Evolutionary conservation across 1,140 invertebrate genomes (phyloP).

Genomic region (Uloborus diversus): DNA sequence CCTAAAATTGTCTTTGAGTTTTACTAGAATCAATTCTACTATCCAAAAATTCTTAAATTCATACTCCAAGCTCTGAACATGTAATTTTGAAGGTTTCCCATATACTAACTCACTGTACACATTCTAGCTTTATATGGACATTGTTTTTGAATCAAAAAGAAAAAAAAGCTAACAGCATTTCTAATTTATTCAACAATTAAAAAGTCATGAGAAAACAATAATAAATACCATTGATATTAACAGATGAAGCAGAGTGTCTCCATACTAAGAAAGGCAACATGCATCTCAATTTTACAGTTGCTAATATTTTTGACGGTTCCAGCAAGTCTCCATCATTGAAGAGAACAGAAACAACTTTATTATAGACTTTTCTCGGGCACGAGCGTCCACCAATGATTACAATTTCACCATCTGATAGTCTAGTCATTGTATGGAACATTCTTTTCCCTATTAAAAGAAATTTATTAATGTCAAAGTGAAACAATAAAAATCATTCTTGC

Average conservation of each 20-base stretch:
- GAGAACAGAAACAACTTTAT: slow-evolving; percentile 10
- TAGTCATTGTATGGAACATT: slow-evolving; percentile 54
- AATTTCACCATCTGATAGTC: slow-evolving; percentile 28
- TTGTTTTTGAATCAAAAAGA: too few species aligned
- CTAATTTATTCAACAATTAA: too few species aligned
- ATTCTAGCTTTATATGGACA: too few species aligned
- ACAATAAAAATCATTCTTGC: too few species aligned
- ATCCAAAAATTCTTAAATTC: too few species aligned
- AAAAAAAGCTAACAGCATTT: too few species aligned
- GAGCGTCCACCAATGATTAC: slow-evolving; percentile 63
- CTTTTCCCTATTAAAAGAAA: slow-evolving; percentile 45
- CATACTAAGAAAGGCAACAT: slow-evolving; percentile 62
- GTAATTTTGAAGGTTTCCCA: too few species aligned
- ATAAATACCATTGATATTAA: slow-evolving; percentile 60
- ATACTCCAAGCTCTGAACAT: too few species aligned
- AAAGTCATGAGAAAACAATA: too few species aligned
- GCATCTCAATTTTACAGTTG: slow-evolving; percentile 49
- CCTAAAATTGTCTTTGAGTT: too few species aligned
- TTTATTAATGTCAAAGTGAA: not conserved
- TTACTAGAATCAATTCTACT: too few species aligned
- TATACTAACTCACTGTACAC: too few species aligned
- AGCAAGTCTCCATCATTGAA: not conserved
- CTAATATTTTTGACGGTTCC: slow-evolving; percentile 6
- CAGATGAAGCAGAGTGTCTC: slow-evolving; percentile 63
- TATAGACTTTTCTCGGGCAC: slow-evolving; percentile 53